phyloP scores from a whole-genome alignment of 2,888 invertebrate species.

The Archips xylosteana region DNA sequence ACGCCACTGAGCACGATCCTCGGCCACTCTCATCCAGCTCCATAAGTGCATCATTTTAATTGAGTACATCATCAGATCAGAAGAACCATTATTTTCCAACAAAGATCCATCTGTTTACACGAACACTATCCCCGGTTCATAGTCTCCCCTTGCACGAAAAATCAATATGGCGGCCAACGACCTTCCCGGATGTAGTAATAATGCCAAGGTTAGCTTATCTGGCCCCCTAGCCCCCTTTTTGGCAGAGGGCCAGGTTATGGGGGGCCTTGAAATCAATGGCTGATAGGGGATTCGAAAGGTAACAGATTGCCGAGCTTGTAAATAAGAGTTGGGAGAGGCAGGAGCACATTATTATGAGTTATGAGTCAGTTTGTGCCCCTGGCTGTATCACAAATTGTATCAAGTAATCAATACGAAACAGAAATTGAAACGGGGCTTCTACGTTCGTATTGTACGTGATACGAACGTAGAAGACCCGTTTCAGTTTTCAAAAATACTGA shows the following conservation, averaged over 20 bases:
- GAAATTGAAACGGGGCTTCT: no score
- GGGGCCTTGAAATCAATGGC: neutral
- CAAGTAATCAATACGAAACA: no score
- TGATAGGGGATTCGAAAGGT: neutral
- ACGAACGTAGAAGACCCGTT: no score
- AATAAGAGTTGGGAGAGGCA: neutral
- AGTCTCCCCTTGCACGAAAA: constrained; percentile 3
- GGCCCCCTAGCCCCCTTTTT: neutral
- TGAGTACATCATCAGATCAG: no score
- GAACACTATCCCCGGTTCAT: neutral
- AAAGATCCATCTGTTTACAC: neutral
- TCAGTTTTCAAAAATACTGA: no score
- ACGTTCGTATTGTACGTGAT: no score
- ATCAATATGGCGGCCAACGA: constrained; percentile 18
- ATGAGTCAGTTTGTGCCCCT: no score
- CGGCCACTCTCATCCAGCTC: no score
- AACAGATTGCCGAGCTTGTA: neutral
- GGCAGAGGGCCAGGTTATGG: constrained; percentile 1
- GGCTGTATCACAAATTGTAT: no score
- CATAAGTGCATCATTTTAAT: no score
- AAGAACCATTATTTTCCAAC: neutral
- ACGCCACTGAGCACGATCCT: no score
- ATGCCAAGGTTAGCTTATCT: constrained; percentile 12
- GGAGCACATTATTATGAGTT: neutral
- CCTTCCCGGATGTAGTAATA: constrained; percentile 5